phyloP scores from a whole-genome alignment of 92 coral and sea anemone genomes.

The Phymanthus crucifer region DNA sequence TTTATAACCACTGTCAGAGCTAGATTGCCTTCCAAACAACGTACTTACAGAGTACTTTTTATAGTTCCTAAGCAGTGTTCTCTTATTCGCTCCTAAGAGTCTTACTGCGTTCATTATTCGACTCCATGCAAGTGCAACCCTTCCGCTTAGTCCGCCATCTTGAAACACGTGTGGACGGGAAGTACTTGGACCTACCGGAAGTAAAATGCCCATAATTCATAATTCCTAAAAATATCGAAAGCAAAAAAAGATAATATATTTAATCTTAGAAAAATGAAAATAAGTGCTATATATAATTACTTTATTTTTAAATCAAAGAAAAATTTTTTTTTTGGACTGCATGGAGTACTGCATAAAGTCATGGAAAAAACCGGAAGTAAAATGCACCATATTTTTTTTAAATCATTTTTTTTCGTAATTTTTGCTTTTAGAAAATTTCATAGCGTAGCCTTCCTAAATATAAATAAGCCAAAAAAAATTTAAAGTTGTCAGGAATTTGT shows the following conservation, averaged over 20 bases:
- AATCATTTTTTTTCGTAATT: not conserved
- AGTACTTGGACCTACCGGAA: constrained; percentile 37
- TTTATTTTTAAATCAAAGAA: too few species aligned
- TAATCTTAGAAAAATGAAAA: too few species aligned
- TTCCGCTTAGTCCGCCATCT: constrained; percentile 31
- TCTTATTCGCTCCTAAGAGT: not conserved
- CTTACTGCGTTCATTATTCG: not conserved
- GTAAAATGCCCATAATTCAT: not conserved
- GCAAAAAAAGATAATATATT: too few species aligned
- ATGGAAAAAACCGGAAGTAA: too few species aligned
- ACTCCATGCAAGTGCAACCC: not conserved
- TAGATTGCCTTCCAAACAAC: not conserved
- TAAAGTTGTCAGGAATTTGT: too few species aligned
- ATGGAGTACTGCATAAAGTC: too few species aligned
- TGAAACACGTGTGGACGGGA: constrained; percentile 14
- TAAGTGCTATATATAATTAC: too few species aligned
- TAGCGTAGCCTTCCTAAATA: too few species aligned
- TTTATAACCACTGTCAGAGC: not conserved
- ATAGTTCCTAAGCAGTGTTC: not conserved
- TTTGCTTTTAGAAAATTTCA: not conserved
- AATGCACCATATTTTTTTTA: not conserved
- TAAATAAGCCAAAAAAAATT: too few species aligned
- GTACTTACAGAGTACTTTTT: not conserved
- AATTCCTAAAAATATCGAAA: too few species aligned
- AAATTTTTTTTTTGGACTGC: too few species aligned